Base-by-base conservation (phyloP, 1,140 invertebrate genomes). In the Dinothrombium tinctorium region DNA sequence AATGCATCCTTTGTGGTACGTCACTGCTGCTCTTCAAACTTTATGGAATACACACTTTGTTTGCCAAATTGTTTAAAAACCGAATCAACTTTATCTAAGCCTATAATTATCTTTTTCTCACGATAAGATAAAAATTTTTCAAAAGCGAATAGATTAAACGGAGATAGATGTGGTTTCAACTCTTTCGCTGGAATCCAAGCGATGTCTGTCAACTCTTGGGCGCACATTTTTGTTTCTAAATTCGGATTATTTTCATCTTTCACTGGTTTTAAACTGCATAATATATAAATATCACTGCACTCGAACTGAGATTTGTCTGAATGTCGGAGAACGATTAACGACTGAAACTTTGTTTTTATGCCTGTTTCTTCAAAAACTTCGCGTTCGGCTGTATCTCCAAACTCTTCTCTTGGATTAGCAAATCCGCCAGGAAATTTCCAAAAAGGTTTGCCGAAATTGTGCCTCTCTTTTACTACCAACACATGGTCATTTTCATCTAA, bases 371-470 rank as follows among this genome's bases (percentile, higher is more conserved):
- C 84, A 15, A 69, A 59, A 1, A 89, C 78, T 63, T 92, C 84
- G 50, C 84, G 65, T 26, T 72, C 64, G 4, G 73, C 76, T 11
- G 83, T 80, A 42, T 70, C 66, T 26, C 67, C 58, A 28, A 87
- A 62, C 54, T 81, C 69, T 67, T 89, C 82, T 45, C 73, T 76
- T 80, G 48, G 73, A 55, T 89, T 78, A 21, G 84, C 74, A 61
- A 80, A 79, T 40, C 83, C 84, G 43, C 84, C 83, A 20, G 84
- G 84, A 14, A 90, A 61, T 60, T 92, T 92, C 82, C 82, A 90
- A n/a, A 45, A 46, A 12, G 45, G 23, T 15, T 36, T 33, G 15
- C 24, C 37, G 31, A 25, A 11, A 32, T 28, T 20, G 40, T 50
- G 68, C 54, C 69, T 73, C 53, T 87, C 81, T 45, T 70, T 68